A percentile compares a stretch with the other conserved stretches of the same genome.
phyloP scores from a whole-genome alignment of 2,113 vertebrate species.

The Seriola rivoliana region DNA sequence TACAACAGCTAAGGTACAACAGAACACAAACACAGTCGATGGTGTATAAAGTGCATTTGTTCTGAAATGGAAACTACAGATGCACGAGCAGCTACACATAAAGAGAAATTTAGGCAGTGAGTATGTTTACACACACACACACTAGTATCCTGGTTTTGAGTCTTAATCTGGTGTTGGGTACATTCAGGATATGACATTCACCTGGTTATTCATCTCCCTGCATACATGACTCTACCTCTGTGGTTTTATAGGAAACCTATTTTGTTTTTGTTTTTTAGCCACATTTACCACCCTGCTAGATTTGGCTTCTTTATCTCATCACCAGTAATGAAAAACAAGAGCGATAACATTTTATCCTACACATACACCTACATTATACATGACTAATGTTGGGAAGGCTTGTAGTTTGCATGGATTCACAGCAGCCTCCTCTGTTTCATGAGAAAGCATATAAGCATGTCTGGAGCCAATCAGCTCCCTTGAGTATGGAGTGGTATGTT shows the following conservation, averaged over 20 bases:
- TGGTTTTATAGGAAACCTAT: no score
- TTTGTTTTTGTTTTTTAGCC: no score
- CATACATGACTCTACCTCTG: no score
- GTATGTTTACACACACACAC: background rate
- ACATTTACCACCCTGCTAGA: no score
- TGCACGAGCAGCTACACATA: background rate
- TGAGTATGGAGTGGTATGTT: background rate
- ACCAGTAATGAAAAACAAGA: no score
- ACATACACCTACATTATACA: background rate
- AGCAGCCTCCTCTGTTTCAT: background rate
- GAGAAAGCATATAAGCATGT: background rate
- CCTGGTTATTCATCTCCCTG: no score
- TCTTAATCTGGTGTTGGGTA: no score
- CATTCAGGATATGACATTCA: background rate
- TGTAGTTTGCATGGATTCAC: no score
- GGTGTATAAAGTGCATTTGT: background rate
- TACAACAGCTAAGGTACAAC: background rate
- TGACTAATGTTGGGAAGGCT: background rate
- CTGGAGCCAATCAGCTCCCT: background rate
- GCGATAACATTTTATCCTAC: background rate
- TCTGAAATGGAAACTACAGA: background rate
- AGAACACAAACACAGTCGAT: background rate
- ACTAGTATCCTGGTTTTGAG: background rate
- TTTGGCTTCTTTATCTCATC: background rate
- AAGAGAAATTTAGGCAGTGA: background rate